Evolutionary conservation across 2,113 vertebrate species (phyloP).

Genomic region (Mandrillus leucophaeus): DNA sequence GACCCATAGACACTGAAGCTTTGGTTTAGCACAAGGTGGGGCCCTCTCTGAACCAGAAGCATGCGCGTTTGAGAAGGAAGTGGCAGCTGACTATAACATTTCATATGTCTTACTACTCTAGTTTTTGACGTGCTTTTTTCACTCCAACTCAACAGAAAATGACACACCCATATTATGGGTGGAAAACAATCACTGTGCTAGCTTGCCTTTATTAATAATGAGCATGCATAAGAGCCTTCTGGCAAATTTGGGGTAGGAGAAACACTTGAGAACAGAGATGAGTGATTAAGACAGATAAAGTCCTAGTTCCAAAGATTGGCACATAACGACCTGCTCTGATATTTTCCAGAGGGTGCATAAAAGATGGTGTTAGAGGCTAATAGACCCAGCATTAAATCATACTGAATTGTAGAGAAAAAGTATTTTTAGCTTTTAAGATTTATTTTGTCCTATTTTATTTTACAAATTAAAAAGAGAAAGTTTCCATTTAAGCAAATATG

Average conservation of each 20-base stretch:
- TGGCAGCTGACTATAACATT: too few species aligned
- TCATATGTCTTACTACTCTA: background rate
- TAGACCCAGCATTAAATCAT: background rate
- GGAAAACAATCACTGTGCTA: background rate
- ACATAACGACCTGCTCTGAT: background rate
- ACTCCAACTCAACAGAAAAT: background rate
- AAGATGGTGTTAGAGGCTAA: background rate
- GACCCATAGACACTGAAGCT: background rate
- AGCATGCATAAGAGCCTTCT: background rate
- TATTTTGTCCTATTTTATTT: background rate
- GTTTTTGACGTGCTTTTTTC: background rate
- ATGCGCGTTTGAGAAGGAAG: background rate
- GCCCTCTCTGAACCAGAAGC: background rate
- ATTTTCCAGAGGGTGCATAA: background rate
- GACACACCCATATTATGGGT: background rate
- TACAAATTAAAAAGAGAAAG: background rate
- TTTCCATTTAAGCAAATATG: background rate
- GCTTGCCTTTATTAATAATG: background rate
- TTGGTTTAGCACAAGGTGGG: background rate
- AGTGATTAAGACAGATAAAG: background rate
- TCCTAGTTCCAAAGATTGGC: background rate
- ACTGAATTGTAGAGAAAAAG: background rate
- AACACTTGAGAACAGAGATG: background rate
- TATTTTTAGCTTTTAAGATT: background rate
- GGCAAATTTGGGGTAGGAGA: background rate